A percentile compares a stretch with the other conserved stretches of the same genome.
Evolutionary conservation across 2,113 vertebrate species (phyloP).

Genomic region (Morone saxatilis): DNA sequence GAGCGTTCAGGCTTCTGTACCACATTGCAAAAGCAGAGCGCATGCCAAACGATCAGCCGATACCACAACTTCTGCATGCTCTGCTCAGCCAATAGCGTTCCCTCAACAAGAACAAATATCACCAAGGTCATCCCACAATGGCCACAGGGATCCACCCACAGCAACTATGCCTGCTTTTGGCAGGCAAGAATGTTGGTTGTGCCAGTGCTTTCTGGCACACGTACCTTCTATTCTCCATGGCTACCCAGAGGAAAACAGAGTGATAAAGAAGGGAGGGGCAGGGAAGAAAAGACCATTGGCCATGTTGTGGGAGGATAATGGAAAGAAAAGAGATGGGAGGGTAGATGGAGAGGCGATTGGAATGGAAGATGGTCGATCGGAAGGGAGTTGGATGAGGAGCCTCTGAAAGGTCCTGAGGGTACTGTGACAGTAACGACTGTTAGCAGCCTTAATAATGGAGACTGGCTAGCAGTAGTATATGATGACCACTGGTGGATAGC

Average conservation of each 20-base stretch:
- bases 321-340: not conserved
- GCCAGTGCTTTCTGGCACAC: not conserved
- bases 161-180: not conserved
- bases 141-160: not conserved
- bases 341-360: not conserved
- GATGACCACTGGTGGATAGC: conserved; percentile 10
- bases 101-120: not conserved
- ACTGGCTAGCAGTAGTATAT: not conserved
- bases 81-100: too few species aligned
- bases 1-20: not conserved
- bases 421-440: not conserved
- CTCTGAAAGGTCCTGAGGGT: not conserved
- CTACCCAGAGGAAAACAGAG: not conserved
- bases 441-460: not conserved
- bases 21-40: not conserved
- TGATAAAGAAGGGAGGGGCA: not conserved
- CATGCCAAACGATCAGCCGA: not conserved
- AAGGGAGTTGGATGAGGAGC: not conserved
- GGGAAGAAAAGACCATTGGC: not conserved
- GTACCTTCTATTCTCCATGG: not conserved
- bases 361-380: not conserved
- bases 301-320: not conserved
- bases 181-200: not conserved
- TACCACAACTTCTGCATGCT: too few species aligned
- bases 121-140: not conserved